Evolutionary conservation across 2,888 invertebrate genomes (phyloP), one percentile per base, ranked within the genome.

Genomic region (Drosophila diplacantha): DNA sequence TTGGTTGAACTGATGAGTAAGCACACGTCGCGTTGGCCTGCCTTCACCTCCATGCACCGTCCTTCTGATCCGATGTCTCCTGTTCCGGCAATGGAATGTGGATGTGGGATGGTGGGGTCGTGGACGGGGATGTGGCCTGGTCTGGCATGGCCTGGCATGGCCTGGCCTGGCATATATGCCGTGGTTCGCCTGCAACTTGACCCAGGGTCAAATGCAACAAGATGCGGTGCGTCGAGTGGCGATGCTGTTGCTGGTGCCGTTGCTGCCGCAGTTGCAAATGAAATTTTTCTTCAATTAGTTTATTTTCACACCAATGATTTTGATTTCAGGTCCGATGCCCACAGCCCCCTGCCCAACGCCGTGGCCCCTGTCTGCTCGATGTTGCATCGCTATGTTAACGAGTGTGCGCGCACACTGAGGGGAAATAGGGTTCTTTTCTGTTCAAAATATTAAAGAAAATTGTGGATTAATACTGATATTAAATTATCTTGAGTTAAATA

Each of bases 221-320:
- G 78, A 73, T 75, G 76, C 65, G 68, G 58, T 69, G 72, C 64
- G 34, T 60, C 34, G 59, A 59, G 62, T 63, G 72, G 55, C 24
- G 49, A 11, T 61, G 51, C 43, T 24, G 43, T 37, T 52, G 53
- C 39, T 34, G 49, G 41, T 38, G 49, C 49, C 57, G 54, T 50
- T 71, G 73, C 38, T 29, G 49, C 44, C 41, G 52, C 53, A 60
- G 55, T 52, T 71, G 77, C 64, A 78, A 77, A 77, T 80, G 77
- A 72, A 80, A 79, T 78, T 80, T 78, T 83, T 81, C 81, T 81
- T 82, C 83, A 81, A 82, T 81, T 82, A 81, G 80, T 82, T 81
- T 81, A 81, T 81, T 82, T 81, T 81, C 83, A 83, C 83, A 73
- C 81, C 75, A 78, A 80, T 82, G 80, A 74, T 78, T 80, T 78